Evolutionary conservation across 2,113 vertebrate species (phyloP).

Genomic region (Hypanus sabinus): DNA sequence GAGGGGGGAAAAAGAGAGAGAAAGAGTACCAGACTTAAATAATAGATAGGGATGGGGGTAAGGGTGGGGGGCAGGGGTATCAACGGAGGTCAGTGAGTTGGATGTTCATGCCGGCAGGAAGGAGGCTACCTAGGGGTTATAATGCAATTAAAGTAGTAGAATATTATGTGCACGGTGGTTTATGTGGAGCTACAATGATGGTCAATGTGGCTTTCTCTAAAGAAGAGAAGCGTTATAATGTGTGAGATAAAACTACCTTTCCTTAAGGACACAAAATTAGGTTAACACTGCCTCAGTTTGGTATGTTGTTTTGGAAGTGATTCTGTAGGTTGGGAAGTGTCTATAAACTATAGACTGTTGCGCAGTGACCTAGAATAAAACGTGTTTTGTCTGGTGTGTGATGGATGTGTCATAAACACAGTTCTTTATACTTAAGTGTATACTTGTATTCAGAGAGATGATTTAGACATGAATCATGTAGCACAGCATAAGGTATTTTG

Average conservation of each 20-base stretch:
- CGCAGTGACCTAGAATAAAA: neutral
- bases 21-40: too few species aligned
- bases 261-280: neutral
- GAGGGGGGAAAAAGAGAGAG: too few species aligned
- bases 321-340: neutral
- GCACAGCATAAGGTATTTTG: neutral
- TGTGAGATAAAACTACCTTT: neutral
- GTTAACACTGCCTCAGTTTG: neutral
- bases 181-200: neutral
- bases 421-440: neutral
- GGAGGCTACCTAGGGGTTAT: too few species aligned
- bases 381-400: neutral
- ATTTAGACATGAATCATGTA: neutral
- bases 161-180: neutral
- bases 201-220: neutral
- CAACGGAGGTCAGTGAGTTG: too few species aligned
- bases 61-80: too few species aligned
- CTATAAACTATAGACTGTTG: neutral
- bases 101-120: too few species aligned
- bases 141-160: neutral
- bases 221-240: neutral
- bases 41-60: too few species aligned
- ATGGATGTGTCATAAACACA: neutral
- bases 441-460: neutral
- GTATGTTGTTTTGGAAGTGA: neutral